Evolutionary conservation across 2,797 vertebrate genomes (phyloP), one percentile per base, ranked within the genome.

Genomic region (Chrysocyon brachyurus): DNA sequence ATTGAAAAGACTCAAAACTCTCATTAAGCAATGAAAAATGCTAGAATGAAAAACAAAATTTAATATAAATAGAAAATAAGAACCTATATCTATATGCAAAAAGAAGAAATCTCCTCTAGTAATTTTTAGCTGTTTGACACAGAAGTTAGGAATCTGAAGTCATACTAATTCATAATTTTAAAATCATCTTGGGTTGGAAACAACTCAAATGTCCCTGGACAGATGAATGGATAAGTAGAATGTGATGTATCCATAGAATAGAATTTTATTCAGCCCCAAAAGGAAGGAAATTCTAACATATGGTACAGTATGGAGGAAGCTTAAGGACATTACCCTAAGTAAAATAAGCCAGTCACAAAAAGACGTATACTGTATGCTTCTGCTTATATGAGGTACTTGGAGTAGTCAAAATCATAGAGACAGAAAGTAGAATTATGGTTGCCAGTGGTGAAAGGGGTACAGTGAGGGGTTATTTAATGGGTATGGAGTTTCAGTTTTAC

Each of bases 1-100:
- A 52, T 92, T 75, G 36, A 57, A 21, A 82, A 57, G 2, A 28
- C 82, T 49, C 81, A 28, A 96, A 82, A 78, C 11, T 64, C 15
- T 75, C 26, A 61, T 28, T 54, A 75, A 77, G 52, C 28, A 94
- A 56, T 49, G n/a, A 56, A 73, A 91, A 91, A 83, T 61, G 2
- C 6, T 70, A 36, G 14, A 8, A 68, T 21, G n/a, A 84, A 89
- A 87, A 33, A 57, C 15, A 85, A 83, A 91, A 63, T 49, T 77
- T 31, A 36, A 90, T 78, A 15, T 81, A 57, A 28, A 75, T 75
- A 46, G n/a, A 40, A 81, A 92, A 63, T 5, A 81, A 95, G 33
- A 85, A 92, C 17, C 49, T 77, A 22, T 73, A 49, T 72, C 59
- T 85, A 31, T 68, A 49, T 84, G n/a, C n/a, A 77, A 79, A 96